Base-by-base conservation (phyloP, 2,113 vertebrate genomes). In the Loxodonta africana region DNA sequence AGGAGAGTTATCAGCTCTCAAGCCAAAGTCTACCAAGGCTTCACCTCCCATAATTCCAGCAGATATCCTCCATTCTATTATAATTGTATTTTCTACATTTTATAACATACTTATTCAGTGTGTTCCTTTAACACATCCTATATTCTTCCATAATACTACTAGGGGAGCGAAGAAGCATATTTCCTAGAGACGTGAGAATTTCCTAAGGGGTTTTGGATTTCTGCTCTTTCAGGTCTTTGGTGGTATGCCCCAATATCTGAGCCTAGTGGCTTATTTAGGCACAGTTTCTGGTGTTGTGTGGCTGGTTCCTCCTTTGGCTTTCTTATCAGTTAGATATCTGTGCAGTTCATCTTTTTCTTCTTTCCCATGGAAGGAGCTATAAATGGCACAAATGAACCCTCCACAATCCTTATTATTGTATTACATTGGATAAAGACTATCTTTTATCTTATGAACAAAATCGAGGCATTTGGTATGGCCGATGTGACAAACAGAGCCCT, bases 281-380 rank as follows among this genome's bases (percentile, higher is more conserved):
- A 71, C n/a, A 82, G 10, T 67, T 85, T 88, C 86, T 88, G 23
- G 67, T 88, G 1, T 44, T 83, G 69, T 90, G 41, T 53, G 83
- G 15, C 28, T 82, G 30, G 8, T 46, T 97, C 37, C 67, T 86
- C n/a, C 33, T 94, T 83, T 93, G 37, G 21, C 44, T 37, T 93
- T 91, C 60, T 88, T 74, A 88, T 77, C 71, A 82, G 28, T 74
- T 73, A 80, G n/a, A 28, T 73, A 65, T 95, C 86, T 85, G 9
- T 28, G 9, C 5, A 67, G 44, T 83, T 85, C 26, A 74, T 92
- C 21, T 90, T 95, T 88, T 93, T 77, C 41, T 85, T 93, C 37
- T 41, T 85, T 91, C 65, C 18, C 12, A 8, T 11, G 51, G 62
- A 53, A 46, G 30, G 62, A 53, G 57, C 30, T 83, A n/a, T 62